Percentiles rank a stretch among this genome's conserved stretches.
phyloP scores from a whole-genome alignment of 92 coral and sea anemone genomes.

The Montipora capitata region DNA sequence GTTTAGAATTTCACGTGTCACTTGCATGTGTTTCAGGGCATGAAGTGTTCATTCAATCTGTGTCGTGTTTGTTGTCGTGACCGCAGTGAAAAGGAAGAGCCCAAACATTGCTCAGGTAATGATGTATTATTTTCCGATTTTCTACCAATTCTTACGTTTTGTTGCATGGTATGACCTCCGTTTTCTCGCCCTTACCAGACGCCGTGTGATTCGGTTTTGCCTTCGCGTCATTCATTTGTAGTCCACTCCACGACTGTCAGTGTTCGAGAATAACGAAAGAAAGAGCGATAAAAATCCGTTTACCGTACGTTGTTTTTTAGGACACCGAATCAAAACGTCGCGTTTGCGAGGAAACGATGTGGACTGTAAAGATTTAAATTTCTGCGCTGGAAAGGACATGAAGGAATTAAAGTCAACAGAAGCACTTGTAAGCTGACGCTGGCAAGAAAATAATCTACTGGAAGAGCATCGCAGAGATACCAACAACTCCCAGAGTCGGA shows the following conservation, averaged over 20 bases:
- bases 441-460: not conserved
- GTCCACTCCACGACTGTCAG: no score
- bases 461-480: not conserved
- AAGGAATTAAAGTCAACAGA: not conserved
- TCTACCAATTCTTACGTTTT: not conserved
- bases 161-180: not conserved
- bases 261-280: no score
- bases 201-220: no score
- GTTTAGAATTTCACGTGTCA: no score
- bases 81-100: constrained; percentile 67
- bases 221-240: no score
- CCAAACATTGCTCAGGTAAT: constrained; percentile 81
- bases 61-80: constrained; percentile 92
- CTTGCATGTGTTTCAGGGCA: constrained; percentile 66
- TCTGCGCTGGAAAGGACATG: not conserved
- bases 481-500: not conserved
- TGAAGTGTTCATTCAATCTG: constrained; percentile 81
- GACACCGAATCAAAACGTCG: not conserved
- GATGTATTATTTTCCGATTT: not conserved
- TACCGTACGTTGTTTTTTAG: not conserved
- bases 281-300: no score
- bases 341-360: not conserved
- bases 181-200: not conserved
- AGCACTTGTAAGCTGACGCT: not conserved
- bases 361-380: not conserved